phyloP scores from a whole-genome alignment of 2,113 vertebrate genomes.

The Aix galericulata region DNA sequence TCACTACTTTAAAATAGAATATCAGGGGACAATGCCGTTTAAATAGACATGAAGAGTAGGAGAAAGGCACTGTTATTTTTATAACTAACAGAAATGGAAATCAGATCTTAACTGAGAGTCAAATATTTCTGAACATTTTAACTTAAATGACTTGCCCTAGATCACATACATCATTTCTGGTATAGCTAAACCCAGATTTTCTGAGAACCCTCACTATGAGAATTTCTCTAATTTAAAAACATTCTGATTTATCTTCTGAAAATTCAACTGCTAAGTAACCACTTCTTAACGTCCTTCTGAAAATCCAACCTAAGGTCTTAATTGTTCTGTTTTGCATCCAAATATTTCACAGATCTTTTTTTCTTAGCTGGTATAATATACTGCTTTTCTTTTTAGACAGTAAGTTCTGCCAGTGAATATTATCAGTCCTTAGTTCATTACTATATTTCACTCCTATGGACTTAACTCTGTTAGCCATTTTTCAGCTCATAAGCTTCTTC shows the following conservation, averaged over 20 bases:
- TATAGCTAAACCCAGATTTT: not conserved
- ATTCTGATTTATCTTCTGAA: constrained; percentile 12
- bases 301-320: not conserved
- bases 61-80: not conserved
- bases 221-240: not conserved
- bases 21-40: not conserved
- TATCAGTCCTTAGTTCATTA: not conserved
- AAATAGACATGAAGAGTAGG: not conserved
- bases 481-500: not conserved
- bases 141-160: not conserved
- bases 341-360: constrained; percentile 1
- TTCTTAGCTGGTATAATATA: not conserved
- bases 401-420: not conserved
- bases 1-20: not conserved
- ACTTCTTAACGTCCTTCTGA: not conserved
- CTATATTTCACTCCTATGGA: not conserved
- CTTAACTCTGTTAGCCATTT: not conserved
- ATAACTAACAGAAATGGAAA: not conserved
- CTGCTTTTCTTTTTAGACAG: not conserved
- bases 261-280: not conserved
- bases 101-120: not conserved
- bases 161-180: not conserved
- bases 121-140: not conserved
- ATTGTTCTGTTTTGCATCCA: not conserved
- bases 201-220: not conserved